Evolutionary conservation across 2,888 invertebrate species (phyloP).

Genomic region (Hecatera dysodea): DNA sequence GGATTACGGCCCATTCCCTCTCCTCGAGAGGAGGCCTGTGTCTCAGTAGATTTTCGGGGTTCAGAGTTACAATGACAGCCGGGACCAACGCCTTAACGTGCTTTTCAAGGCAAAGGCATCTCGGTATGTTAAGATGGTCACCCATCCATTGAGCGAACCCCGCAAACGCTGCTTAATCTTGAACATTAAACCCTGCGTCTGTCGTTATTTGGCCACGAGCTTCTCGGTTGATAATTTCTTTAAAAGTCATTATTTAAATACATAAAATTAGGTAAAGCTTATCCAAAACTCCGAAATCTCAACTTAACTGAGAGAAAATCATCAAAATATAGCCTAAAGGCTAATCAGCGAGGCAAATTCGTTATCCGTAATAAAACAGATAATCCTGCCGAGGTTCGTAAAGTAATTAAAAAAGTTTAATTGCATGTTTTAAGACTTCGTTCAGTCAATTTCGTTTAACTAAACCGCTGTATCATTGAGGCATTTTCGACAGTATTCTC

Average conservation of each 20-base stretch:
- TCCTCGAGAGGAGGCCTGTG: too few relatives aligned
- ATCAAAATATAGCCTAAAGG: constrained; percentile 48
- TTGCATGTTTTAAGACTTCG: constrained; percentile 73
- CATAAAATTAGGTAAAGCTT: constrained; percentile 31
- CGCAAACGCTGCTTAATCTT: too few relatives aligned
- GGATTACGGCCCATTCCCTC: too few relatives aligned
- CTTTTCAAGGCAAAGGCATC: too few relatives aligned
- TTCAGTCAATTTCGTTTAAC: constrained; percentile 73
- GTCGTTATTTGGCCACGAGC: too few relatives aligned
- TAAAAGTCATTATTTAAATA: not conserved
- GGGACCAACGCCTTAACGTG: too few relatives aligned
- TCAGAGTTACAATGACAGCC: too few relatives aligned
- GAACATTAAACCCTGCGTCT: too few relatives aligned
- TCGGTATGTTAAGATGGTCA: too few relatives aligned
- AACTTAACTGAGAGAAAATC: constrained; percentile 46
- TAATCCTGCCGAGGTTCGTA: constrained; percentile 74
- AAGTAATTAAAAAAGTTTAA: constrained; percentile 84
- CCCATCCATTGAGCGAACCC: too few relatives aligned
- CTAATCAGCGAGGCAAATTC: constrained; percentile 64
- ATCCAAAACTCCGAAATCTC: constrained; percentile 33
- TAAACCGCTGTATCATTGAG: constrained; percentile 74
- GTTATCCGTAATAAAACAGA: constrained; percentile 67
- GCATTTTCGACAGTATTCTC: constrained; percentile 7
- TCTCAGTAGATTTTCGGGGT: too few relatives aligned
- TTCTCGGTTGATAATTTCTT: not conserved